Conservation (phyloP, 2,888 invertebrate genomes). For the Mythimna lalbum region DNA sequence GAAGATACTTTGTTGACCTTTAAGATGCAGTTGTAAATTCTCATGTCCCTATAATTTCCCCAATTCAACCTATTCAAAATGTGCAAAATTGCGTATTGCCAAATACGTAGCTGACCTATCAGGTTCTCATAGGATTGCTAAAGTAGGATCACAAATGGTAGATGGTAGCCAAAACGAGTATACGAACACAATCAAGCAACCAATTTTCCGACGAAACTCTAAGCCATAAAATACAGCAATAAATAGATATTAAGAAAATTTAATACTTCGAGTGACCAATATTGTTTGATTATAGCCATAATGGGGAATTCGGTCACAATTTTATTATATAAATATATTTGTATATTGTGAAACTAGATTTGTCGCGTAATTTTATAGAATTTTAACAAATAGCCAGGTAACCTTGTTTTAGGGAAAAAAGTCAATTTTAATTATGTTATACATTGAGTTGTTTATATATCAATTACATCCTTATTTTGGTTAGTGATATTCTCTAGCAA, state of each 20-base stretch:
- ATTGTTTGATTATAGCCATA: neutral
- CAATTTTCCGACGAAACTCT: slow-evolving; percentile 22
- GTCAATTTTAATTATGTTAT: no score
- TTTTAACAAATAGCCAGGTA: no score
- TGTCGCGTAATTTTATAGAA: no score
- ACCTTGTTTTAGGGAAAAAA: no score
- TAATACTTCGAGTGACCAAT: neutral
- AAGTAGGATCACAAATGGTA: slow-evolving; percentile 30
- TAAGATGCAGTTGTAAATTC: slow-evolving; percentile 22
- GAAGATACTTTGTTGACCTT: slow-evolving; percentile 8
- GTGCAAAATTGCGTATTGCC: slow-evolving; percentile 39
- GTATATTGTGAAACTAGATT: no score
- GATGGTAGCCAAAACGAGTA: slow-evolving; percentile 28
- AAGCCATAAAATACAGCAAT: neutral
- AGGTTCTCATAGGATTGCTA: slow-evolving; percentile 40
- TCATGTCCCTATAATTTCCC: slow-evolving; percentile 21
- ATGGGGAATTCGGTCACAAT: neutral
- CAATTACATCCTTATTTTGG: no score
- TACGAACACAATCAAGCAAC: slow-evolving; percentile 33
- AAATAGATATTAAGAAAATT: no score
- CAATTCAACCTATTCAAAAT: slow-evolving; percentile 27
- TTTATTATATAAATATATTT: neutral
- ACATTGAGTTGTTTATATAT: no score
- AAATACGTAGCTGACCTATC: slow-evolving; percentile 51
- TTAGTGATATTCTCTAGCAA: no score